phyloP scores from a whole-genome alignment of 1,140 invertebrate genomes.

The Ceratitis capitata region DNA sequence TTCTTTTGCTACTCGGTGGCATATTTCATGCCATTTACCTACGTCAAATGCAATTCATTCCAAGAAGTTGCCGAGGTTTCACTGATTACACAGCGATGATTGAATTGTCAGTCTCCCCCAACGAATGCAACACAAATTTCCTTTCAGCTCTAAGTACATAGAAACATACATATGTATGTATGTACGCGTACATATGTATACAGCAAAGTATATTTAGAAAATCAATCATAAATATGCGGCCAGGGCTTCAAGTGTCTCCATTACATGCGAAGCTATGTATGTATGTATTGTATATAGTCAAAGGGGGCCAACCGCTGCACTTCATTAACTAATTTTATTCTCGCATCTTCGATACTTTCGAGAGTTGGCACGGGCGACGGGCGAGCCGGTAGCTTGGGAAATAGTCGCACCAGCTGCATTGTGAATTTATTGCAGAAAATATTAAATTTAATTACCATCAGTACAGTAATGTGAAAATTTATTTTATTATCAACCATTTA shows the following conservation, averaged over 20 bases:
- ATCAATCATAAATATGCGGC: constrained; percentile 22
- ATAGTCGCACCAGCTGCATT: neutral
- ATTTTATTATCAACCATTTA: too few species aligned
- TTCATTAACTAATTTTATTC: constrained; percentile 13
- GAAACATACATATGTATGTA: neutral
- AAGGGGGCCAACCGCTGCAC: constrained; percentile 16
- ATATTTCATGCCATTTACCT: constrained; percentile 15
- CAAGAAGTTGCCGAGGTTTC: constrained; percentile 22
- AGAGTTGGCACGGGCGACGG: neutral
- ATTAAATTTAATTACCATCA: neutral
- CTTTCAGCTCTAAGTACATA: too few species aligned
- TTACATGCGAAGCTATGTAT: neutral
- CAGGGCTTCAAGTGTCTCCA: neutral
- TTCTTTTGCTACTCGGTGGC: neutral
- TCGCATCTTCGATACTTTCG: neutral
- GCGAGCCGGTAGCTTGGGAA: neutral
- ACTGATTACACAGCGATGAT: constrained; percentile 28
- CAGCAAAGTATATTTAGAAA: constrained; percentile 5
- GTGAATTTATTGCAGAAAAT: neutral
- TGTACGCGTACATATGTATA: neutral
- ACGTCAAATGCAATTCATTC: constrained; percentile 35
- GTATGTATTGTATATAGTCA: neutral
- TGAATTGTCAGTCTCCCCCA: constrained; percentile 14
- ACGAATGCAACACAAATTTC: neutral
- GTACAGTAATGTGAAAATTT: neutral